Percentiles rank a stretch among this genome's conserved stretches.
phyloP scores from a whole-genome alignment of 2,113 vertebrate species.

The Leptobrachium leishanense region DNA sequence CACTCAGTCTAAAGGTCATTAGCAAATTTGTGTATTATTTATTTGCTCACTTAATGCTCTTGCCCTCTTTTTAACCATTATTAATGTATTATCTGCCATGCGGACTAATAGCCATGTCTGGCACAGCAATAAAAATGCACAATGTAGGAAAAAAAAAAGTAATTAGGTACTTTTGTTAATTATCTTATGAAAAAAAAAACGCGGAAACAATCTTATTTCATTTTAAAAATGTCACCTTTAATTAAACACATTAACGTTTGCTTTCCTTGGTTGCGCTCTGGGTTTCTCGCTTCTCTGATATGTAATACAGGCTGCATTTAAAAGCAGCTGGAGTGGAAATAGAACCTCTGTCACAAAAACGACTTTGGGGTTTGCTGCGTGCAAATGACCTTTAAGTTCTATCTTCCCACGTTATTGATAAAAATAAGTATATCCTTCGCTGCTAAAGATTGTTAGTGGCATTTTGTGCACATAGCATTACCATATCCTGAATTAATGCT shows the following conservation, averaged over 20 bases:
- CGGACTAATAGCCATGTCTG: slow-evolving; percentile 25
- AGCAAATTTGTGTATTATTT: slow-evolving; percentile 16
- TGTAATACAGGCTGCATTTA: background rate
- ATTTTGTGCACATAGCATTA: background rate
- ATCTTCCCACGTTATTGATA: slow-evolving; percentile 6
- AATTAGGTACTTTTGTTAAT: slow-evolving; percentile 28
- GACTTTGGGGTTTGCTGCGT: background rate
- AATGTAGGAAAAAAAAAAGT: slow-evolving; percentile 15
- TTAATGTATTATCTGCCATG: slow-evolving; percentile 27
- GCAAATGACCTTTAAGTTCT: slow-evolving; percentile 1
- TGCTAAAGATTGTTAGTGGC: background rate
- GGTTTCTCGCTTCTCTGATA: background rate
- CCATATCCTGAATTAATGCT: background rate
- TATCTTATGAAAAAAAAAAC: slow-evolving; percentile 25
- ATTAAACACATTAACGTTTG: slow-evolving; percentile 21
- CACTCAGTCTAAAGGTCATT: slow-evolving; percentile 18
- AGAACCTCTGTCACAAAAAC: background rate
- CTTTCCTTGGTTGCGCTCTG: slow-evolving; percentile 1
- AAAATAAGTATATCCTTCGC: background rate
- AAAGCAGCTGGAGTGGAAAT: background rate
- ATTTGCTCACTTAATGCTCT: background rate
- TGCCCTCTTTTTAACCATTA: background rate
- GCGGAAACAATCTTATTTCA: slow-evolving; percentile 20
- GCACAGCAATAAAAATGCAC: slow-evolving; percentile 7
- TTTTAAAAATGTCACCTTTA: slow-evolving; percentile 27